Conservation (phyloP, 2,113 vertebrate species). For the Puffinus mauretanicus region DNA sequence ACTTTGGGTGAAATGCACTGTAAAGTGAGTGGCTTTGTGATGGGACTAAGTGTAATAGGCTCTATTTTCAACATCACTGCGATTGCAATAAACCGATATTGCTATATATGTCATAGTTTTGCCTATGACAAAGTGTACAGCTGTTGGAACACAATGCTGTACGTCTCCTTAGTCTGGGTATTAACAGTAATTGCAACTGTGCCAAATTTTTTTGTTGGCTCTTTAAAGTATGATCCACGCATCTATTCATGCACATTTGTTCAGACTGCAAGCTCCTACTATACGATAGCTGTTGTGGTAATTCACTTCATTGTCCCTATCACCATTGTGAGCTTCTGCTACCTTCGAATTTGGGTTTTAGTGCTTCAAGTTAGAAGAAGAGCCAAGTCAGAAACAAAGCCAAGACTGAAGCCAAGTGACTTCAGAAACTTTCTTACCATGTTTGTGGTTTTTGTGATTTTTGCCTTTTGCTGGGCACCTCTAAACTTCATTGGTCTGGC, state of each 20-base stretch:
- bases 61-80: constrained; percentile 94
- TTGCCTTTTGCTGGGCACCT: constrained; percentile 93
- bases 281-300: constrained; percentile 82
- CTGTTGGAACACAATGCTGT: constrained; percentile 81
- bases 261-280: constrained; percentile 85
- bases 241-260: constrained; percentile 91
- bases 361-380: constrained; percentile 85
- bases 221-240: constrained; percentile 84
- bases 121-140: constrained; percentile 83
- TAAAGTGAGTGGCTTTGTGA: constrained; percentile 91
- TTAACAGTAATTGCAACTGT: constrained; percentile 83
- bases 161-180: constrained; percentile 82
- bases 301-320: constrained; percentile 91
- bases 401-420: constrained; percentile 77
- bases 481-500: constrained; percentile 88
- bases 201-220: constrained; percentile 88
- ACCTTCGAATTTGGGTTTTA: constrained; percentile 88
- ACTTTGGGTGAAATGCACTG: constrained; percentile 84
- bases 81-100: constrained; percentile 90
- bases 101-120: constrained; percentile 89
- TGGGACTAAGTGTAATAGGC: constrained; percentile 90
- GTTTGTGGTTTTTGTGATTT: constrained; percentile 92
- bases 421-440: constrained; percentile 89
- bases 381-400: constrained; percentile 80
- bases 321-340: constrained; percentile 87